Percentiles rank a stretch among this genome's conserved stretches.
Conservation (phyloP, 2,888 invertebrate genomes). For the Coleophora flavipennella region DNA sequence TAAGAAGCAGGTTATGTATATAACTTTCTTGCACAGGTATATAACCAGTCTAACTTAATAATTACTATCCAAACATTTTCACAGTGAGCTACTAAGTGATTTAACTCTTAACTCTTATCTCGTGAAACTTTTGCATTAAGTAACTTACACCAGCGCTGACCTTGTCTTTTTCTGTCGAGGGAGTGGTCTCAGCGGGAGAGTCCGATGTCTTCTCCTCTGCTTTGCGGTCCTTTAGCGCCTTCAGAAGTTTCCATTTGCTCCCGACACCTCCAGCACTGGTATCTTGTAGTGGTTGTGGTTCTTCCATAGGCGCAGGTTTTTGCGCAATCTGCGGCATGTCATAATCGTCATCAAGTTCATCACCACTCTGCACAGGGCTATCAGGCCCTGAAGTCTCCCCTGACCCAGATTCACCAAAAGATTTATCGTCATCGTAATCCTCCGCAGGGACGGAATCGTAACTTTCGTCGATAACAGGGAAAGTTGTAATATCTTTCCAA, state of each 20-base stretch:
- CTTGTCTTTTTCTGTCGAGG: conserved; percentile 75
- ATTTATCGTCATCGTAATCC: conserved; percentile 52
- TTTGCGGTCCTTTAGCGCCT: conserved; percentile 90
- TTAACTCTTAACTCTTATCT: conserved; percentile 77
- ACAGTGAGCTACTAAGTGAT: background rate
- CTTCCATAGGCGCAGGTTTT: conserved; percentile 29
- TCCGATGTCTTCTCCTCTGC: conserved; percentile 88
- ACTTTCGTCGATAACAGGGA: conserved; percentile 62
- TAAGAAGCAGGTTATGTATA: too few relatives aligned
- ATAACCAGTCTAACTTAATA: conserved; percentile 4
- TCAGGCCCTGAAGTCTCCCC: conserved; percentile 93
- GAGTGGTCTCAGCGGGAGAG: conserved; percentile 75
- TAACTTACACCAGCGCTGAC: conserved; percentile 80
- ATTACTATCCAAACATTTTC: too few relatives aligned
- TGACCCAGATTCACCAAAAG: conserved; percentile 77
- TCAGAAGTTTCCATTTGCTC: conserved; percentile 92
- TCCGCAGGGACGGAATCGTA: conserved; percentile 39
- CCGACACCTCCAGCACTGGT: conserved; percentile 69
- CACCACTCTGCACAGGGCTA: conserved; percentile 83
- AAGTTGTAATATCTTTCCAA: conserved; percentile 63
- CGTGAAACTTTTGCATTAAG: conserved; percentile 76
- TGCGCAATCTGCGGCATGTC: conserved; percentile 65
- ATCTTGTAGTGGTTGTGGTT: conserved; percentile 55
- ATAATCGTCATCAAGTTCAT: conserved; percentile 79
- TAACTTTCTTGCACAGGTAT: too few relatives aligned